Conservation (phyloP, 2,797 vertebrate species). For the Acanthurus lineatus region DNA sequence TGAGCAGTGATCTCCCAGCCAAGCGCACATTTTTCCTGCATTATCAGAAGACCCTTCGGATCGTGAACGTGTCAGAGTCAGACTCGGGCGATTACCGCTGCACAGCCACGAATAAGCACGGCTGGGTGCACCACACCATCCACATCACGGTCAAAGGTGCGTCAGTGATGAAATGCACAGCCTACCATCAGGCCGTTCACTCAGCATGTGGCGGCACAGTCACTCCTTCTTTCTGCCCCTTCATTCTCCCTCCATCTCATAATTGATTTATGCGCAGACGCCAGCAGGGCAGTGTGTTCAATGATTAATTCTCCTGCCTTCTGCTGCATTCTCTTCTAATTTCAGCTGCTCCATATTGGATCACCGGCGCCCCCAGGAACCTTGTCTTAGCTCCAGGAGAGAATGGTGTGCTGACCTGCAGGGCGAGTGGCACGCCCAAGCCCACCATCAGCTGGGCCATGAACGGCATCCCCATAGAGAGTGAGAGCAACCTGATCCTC, state of each 20-base stretch:
- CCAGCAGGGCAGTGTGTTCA: conserved; percentile 48
- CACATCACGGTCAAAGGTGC: conserved; percentile 94
- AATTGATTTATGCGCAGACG: conserved; percentile 75
- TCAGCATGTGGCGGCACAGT: background rate
- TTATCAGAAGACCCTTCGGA: conserved; percentile 93
- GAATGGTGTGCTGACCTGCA: conserved; percentile 90
- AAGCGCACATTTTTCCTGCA: conserved; percentile 88
- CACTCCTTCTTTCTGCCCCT: conserved; percentile 24
- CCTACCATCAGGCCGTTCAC: conserved; percentile 13
- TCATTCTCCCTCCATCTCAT: conserved; percentile 35
- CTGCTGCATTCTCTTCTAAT: conserved; percentile 51
- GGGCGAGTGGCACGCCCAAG: conserved; percentile 94
- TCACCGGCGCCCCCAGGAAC: conserved; percentile 89
- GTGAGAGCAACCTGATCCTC: conserved; percentile 82
- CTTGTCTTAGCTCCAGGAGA: conserved; percentile 94
- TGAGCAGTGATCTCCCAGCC: conserved; percentile 89
- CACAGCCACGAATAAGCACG: conserved; percentile 89
- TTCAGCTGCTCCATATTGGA: conserved; percentile 97
- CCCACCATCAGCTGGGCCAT: conserved; percentile 92
- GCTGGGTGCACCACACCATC: conserved; percentile 89
- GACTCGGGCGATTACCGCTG: conserved; percentile 96
- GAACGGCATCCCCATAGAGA: conserved; percentile 93
- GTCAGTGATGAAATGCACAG: conserved; percentile 17
- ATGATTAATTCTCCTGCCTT: conserved; percentile 67
- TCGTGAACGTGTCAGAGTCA: conserved; percentile 90